Base-by-base conservation (phyloP, 2,888 invertebrate species). In the Volucella inflata region DNA sequence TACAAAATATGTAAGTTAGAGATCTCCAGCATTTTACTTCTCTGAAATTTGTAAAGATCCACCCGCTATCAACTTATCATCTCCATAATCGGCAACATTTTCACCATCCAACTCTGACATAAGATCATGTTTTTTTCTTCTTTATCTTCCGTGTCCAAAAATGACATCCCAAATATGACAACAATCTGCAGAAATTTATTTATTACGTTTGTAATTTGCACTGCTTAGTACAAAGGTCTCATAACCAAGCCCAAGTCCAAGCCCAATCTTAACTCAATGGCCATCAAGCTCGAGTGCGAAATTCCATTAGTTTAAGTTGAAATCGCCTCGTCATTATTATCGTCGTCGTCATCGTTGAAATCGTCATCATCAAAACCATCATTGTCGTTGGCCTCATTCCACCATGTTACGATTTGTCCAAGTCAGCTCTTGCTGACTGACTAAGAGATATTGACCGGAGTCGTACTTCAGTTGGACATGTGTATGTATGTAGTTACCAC, bases 381-480 rank as follows among this genome's bases (percentile, higher is more conserved):
- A 3, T 21, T 53, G 10, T 17, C 67, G 16, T 46, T 77, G 77
- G 60, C 77, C 77, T 17, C 77, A 77, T 77, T 77, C 40, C 53
- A 36, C 16, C 42, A 36, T 51, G 67, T 59, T 67, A 51, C 57
- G 67, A 59, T 59, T 76, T 67, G 51, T 44, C 44, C 53, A 76
- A 65, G 36, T 42, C 51, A 14, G 48, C 48, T 14, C 21, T 44
- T 11, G 9, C n/a, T 40, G 11, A 0, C 14, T 14, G 36, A 4
- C 12, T n/a, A 4, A 14, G 16, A 48, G 48, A 14, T 12, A n/a
- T 38, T 59, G 50, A 71, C 50, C 59, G 40, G 21, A 17, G 57
- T 44, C 53, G 71, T 48, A 51, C 65, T 57, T 30, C 40, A 40
- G 68, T 78, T 57, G 51, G 74, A 70, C 74, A 79, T 64, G 78